Evolutionary conservation across 2,888 invertebrate genomes (phyloP), one percentile per base, ranked within the genome.

Genomic region (Tuta absoluta): DNA sequence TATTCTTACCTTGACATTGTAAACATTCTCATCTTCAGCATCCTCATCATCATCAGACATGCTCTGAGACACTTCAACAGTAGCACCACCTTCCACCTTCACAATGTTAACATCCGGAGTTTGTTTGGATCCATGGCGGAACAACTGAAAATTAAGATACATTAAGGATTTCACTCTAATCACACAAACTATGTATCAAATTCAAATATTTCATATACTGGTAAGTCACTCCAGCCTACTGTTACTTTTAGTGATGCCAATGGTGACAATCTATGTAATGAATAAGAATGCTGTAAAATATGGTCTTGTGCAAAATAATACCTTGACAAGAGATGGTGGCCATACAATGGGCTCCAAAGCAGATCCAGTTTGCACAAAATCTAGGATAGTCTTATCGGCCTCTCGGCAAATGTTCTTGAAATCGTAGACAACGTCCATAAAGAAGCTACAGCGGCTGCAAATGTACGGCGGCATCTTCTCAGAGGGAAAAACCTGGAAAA

Each of bases 391-490:
- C 71, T 95, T 95, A 78, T 96, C 96, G 0, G 95, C 94, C 76
- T 93, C 93, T 70, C 95, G 95, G 74, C 95, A 96, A 77, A 95
- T 94, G 66, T 94, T 93, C 78, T 96, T 96, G 74, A 95, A 96
- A 63, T 93, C 94, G 85, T 95, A 96, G 60, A 94, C 94, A 67
- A 94, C 89, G 66, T 94, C 94, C 77, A 96, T 93, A 70, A 95
- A 93, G 74, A 93, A 88, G 24, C 93, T 93, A 74, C 96, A 96
- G 49, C 92, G 92, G 48, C 88, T 91, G 78, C 96, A 96, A 67
- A 96, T 95, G 75, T 92, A 93, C 62, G 93, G 90, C 1, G 96
- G 96, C 95, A 96, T 95, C 69, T 94, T 95, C 82, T 96, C 96
- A 53, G 93, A 93, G 66, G 93, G 90, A 73, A 93, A 93, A 12